phyloP scores from a whole-genome alignment of 2,797 vertebrate species.

The Poecile montanus region DNA sequence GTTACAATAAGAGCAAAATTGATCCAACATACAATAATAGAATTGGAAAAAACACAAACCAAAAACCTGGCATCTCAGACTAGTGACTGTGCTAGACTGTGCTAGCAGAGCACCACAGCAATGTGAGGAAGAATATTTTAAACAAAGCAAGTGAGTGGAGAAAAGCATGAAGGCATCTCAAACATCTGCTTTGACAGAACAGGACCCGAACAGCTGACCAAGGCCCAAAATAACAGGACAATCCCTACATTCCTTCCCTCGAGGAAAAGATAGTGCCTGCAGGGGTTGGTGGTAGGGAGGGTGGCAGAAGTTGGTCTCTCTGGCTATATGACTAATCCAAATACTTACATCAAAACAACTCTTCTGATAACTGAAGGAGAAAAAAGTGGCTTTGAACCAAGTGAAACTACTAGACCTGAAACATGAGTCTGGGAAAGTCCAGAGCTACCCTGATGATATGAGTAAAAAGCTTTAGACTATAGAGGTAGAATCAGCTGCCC shows the following conservation, averaged over 20 bases:
- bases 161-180: slow-evolving; percentile 23
- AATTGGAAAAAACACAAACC: not conserved
- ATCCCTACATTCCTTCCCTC: not conserved
- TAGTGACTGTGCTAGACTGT: not conserved
- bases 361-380: not conserved
- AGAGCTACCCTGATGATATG: not conserved
- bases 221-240: not conserved
- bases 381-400: not conserved
- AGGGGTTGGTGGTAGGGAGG: not conserved
- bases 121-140: not conserved
- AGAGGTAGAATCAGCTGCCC: not conserved
- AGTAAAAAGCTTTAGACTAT: not conserved
- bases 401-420: not conserved
- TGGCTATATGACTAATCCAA: not conserved
- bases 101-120: not conserved
- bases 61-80: not conserved
- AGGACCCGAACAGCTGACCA: not conserved
- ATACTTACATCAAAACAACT: not conserved
- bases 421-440: not conserved
- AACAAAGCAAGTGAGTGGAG: not conserved
- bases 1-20: not conserved
- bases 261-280: not conserved
- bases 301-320: not conserved
- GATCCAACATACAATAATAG: not conserved
- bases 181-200: not conserved